These are phyloP conservation scores for Clupea harengus DNA, from an alignment of 2,113 vertebrate genomes.

Conservation along the genomic window DNA sequence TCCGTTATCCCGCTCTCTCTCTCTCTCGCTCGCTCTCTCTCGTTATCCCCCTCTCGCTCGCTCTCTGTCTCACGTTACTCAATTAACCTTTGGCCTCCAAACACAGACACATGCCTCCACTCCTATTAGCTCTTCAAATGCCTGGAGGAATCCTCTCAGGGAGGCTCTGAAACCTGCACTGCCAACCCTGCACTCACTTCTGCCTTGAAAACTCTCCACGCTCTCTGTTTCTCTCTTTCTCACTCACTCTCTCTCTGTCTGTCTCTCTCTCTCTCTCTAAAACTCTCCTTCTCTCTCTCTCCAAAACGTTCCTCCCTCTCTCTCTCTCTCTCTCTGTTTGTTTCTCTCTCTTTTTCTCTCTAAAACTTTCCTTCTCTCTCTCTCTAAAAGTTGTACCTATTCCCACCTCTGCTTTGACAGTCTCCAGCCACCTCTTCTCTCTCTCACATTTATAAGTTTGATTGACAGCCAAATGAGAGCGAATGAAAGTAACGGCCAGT, in stretches of 20 bases:
- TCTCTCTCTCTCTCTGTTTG: too few relatives aligned
- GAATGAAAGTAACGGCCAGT: neutral
- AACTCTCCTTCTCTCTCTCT: too few relatives aligned
- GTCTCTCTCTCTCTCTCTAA: too few relatives aligned
- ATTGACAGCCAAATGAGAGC: neutral
- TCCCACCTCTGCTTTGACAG: neutral
- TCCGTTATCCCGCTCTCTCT: neutral
- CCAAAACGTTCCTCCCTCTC: too few relatives aligned
- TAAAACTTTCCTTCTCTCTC: too few relatives aligned
- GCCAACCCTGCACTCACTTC: too few relatives aligned
- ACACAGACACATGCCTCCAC: neutral
- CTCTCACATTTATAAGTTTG: neutral
- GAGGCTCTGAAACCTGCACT: too few relatives aligned
- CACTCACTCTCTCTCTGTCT: neutral
- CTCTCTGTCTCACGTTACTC: slow-evolving; percentile 12
- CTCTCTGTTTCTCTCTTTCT: slow-evolving; percentile 18
- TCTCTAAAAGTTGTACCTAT: too few relatives aligned
- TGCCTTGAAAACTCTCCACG: too few relatives aligned
- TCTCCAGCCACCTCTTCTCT: too few relatives aligned
- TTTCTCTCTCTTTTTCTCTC: neutral
- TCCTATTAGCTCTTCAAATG: slow-evolving; percentile 24
- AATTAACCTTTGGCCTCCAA: slow-evolving; percentile 18
- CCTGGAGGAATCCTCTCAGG: neutral
- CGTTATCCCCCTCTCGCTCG: neutral
- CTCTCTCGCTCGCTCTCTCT: neutral